Conservation (phyloP, 2,113 vertebrate genomes). For the Protobothrops mucrosquamatus region DNA sequence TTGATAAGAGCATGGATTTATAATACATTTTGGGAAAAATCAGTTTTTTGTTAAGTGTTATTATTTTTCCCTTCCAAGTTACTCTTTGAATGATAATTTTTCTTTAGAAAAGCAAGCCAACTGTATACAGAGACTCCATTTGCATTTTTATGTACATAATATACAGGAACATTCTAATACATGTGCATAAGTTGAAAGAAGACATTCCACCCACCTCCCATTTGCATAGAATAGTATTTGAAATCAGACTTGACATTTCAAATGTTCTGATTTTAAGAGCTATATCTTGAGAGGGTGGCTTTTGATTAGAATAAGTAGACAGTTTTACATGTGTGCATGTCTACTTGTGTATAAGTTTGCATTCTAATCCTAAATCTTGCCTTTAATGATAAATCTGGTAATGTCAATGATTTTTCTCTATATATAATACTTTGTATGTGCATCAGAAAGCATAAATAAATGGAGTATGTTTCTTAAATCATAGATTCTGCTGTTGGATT, state of each 20-base stretch:
- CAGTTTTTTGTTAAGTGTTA: background rate
- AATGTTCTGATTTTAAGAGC: conserved; percentile 13
- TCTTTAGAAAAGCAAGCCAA: background rate
- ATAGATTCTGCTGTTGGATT: background rate
- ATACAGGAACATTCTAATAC: background rate
- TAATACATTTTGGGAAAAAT: background rate
- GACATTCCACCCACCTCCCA: background rate
- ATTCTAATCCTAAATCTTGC: background rate
- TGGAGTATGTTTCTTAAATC: background rate
- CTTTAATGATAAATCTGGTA: background rate
- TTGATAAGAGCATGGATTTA: background rate
- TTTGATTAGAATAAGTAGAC: background rate
- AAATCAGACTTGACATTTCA: background rate
- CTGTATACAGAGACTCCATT: background rate
- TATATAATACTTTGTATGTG: background rate
- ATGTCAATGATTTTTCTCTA: background rate
- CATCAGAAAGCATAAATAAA: background rate
- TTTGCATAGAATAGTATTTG: background rate
- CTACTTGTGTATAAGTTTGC: background rate
- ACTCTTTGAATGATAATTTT: background rate
- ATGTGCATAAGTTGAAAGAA: background rate
- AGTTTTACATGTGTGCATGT: background rate
- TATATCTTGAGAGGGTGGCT: conserved; percentile 18
- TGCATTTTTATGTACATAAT: background rate
- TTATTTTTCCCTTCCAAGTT: background rate